phyloP scores from a whole-genome alignment of 1,140 invertebrate genomes.

The Oryzaephilus surinamensis region DNA sequence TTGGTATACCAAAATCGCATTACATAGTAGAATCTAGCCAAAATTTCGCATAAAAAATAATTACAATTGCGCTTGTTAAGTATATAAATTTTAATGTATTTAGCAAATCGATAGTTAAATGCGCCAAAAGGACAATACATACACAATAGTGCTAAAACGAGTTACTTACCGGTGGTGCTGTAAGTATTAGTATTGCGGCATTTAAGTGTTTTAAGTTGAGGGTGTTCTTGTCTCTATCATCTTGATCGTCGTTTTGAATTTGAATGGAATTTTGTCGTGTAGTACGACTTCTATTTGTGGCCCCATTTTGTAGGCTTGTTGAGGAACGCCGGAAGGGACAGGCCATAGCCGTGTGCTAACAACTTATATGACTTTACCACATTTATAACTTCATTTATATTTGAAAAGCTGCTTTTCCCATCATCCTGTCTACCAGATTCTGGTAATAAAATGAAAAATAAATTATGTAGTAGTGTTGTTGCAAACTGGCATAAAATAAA shows the following conservation, averaged over 20 bases:
- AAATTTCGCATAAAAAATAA: no score
- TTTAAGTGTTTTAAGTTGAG: slow-evolving; percentile 47
- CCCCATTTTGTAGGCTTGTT: slow-evolving; percentile 16
- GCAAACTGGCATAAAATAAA: no score
- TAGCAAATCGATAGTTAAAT: no score
- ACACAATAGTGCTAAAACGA: no score
- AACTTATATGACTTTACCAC: slow-evolving; percentile 3
- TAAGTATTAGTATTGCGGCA: slow-evolving; percentile 44
- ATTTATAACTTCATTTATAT: slow-evolving; percentile 12
- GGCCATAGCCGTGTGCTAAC: slow-evolving; percentile 35
- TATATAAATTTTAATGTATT: no score
- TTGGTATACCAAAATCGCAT: no score
- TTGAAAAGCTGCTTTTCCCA: background rate
- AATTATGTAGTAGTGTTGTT: no score
- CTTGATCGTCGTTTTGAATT: slow-evolving; percentile 39
- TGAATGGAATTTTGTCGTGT: slow-evolving; percentile 41
- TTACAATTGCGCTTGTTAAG: no score
- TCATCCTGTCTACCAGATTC: background rate
- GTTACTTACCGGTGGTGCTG: slow-evolving; percentile 43
- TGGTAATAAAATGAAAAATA: background rate
- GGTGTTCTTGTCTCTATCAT: slow-evolving; percentile 42
- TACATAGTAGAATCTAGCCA: no score
- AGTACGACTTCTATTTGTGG: slow-evolving; percentile 28
- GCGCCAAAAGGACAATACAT: no score
- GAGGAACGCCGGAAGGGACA: slow-evolving; percentile 28